phyloP scores from a whole-genome alignment of 2,113 vertebrate genomes.

The Aviceda subcristata region DNA sequence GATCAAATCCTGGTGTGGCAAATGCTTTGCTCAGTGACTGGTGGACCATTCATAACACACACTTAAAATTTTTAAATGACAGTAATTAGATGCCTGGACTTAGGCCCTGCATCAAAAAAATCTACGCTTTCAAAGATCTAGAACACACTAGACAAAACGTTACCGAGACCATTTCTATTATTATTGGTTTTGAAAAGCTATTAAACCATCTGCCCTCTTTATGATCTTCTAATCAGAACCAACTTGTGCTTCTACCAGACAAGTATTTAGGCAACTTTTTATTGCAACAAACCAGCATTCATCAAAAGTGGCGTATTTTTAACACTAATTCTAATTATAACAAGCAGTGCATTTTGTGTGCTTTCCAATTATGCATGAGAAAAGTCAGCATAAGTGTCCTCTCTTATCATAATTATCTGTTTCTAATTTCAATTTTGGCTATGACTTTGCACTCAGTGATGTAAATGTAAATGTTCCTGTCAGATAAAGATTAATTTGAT shows the following conservation, averaged over 20 bases:
- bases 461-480: conserved; percentile 87
- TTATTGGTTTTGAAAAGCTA: conserved; percentile 7
- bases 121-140: background rate
- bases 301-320: conserved; percentile 70
- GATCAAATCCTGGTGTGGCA: background rate
- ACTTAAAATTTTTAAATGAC: background rate
- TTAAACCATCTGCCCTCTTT: conserved; percentile 29
- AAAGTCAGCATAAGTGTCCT: conserved; percentile 77
- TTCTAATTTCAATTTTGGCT: conserved; percentile 87
- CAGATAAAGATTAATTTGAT: conserved; percentile 88
- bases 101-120: background rate
- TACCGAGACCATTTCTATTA: background rate
- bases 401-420: conserved; percentile 87
- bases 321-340: conserved; percentile 78
- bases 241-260: conserved; percentile 51
- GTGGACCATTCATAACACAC: background rate
- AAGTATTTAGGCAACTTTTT: conserved; percentile 67
- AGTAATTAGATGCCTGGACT: background rate
- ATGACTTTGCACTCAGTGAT: conserved; percentile 79
- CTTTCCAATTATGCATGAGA: conserved; percentile 79
- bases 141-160: background rate
- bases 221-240: conserved; percentile 50
- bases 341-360: conserved; percentile 75
- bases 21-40: background rate
- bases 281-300: conserved; percentile 56